Base-by-base conservation (phyloP, 1,140 invertebrate genomes). In the Bacillus rossius region DNA sequence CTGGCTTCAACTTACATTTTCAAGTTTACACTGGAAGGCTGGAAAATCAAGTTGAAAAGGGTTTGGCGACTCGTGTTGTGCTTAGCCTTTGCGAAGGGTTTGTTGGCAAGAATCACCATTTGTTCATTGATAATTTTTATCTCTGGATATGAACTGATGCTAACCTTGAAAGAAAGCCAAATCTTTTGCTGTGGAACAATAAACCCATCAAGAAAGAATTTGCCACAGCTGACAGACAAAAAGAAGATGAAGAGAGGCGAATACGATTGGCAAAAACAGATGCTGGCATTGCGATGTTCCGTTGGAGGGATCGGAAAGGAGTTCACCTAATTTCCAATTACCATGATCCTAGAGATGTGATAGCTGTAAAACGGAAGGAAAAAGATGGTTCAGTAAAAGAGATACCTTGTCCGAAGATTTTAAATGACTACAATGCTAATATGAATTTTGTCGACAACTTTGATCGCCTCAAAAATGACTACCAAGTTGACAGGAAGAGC, bases 61-160 rank as follows among this genome's bases (percentile, higher is more conserved):
- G n/a, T n/a, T n/a, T n/a, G 29, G 29, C 10, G 29, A 34, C 10
- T 34, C 29, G 29, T 34, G 29, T 34, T 34, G 29, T 34, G 29
- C 10, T 34, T 34, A 34, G 29, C 10, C 29, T 34, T 34, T 34
- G 29, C 10, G 29, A 34, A 34, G 29, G 29, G 29, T 34, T 61
- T 37, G 10, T n/a, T 47, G 41, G 50, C 4, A 55, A 61, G 37
- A 57, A 63, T 48, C 61, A 66, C 61, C 64, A 40, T 40, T 25
- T 68, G n/a, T 63, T 57, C 57, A 57, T 69, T 56, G 67, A 69
- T 29, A 67, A 68, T 63, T 59, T 53, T 68, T n/a, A n/a, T 69
- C 60, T 43, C 61, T 26, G 60, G 52, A 14, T 17, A 61, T 53
- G 25, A 48, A 14, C 60, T 68, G 8, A 26, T 69, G 17, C 58